A percentile compares a stretch with the other conserved stretches of the same genome.
These are phyloP conservation scores for Neotoxoptera formosana DNA, from an alignment of 1,140 invertebrate genomes.

Conservation along the genomic window DNA sequence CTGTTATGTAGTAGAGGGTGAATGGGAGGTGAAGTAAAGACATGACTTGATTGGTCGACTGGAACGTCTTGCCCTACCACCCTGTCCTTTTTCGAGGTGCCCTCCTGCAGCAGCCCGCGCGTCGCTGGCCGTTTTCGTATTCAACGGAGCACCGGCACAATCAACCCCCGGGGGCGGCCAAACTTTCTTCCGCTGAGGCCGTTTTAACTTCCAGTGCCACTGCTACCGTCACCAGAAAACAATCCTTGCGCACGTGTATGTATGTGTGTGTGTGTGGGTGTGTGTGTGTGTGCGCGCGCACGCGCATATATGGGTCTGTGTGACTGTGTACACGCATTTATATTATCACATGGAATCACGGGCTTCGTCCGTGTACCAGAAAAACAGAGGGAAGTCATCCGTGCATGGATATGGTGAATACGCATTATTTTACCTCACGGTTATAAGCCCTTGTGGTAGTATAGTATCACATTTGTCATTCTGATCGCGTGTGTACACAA, in stretches of 20 bases:
- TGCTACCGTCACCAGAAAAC: constrained; percentile 39
- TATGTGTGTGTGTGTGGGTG: neutral
- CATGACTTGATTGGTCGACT: constrained; percentile 38
- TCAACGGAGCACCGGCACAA: constrained; percentile 53
- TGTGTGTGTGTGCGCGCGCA: neutral
- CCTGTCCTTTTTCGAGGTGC: neutral
- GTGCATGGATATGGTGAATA: constrained; percentile 18
- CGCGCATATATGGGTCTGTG: neutral
- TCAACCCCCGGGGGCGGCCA: constrained; percentile 48
- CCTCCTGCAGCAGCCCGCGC: neutral
- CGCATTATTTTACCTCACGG: constrained; percentile 28
- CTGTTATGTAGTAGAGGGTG: neutral
- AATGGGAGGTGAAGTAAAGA: neutral
- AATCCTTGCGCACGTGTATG: neutral
- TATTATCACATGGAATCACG: constrained; percentile 38
- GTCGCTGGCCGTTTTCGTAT: constrained; percentile 37
- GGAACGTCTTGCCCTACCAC: neutral
- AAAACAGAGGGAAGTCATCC: constrained; percentile 17
- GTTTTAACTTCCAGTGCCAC: constrained; percentile 29
- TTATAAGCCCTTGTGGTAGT: neutral
- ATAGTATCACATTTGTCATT: constrained; percentile 30
- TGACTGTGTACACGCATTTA: neutral
- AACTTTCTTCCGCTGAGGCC: constrained; percentile 41
- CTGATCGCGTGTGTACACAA: constrained; percentile 32
- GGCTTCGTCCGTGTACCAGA: neutral